These are phyloP conservation scores for Sisyra nigra DNA, from an alignment of 2,888 invertebrate genomes.

Conservation along the genomic window DNA sequence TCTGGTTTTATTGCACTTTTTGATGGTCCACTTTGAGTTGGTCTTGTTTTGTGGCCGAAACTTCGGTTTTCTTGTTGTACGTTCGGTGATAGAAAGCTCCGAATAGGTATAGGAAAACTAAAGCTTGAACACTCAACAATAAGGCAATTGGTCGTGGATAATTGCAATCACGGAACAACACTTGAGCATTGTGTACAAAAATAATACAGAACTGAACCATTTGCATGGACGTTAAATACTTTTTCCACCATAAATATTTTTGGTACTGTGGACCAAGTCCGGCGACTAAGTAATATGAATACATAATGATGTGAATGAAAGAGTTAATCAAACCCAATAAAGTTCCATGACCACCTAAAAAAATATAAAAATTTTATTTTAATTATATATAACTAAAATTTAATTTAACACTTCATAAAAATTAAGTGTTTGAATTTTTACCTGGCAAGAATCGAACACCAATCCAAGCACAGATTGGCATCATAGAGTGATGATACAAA, in stretches of 20 bases:
- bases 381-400: slow-evolving; percentile 5
- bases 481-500: slow-evolving; percentile 46
- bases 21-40: too few relatives aligned
- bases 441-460: slow-evolving; percentile 36
- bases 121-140: slow-evolving; percentile 46
- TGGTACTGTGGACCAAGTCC: slow-evolving; percentile 78
- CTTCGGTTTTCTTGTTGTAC: slow-evolving; percentile 30
- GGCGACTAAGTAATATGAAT: slow-evolving; percentile 77
- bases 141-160: slow-evolving; percentile 53
- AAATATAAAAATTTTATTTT: slow-evolving; percentile 4
- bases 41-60: slow-evolving; percentile 12
- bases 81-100: slow-evolving; percentile 56
- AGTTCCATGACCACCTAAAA: slow-evolving; percentile 66
- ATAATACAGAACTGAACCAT: slow-evolving; percentile 73
- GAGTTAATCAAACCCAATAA: slow-evolving; percentile 70
- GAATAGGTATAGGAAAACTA: slow-evolving; percentile 61
- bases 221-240: slow-evolving; percentile 78
- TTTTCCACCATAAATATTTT: slow-evolving; percentile 88
- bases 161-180: slow-evolving; percentile 45
- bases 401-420: too few relatives aligned
- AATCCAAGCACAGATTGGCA: slow-evolving; percentile 38
- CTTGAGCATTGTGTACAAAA: slow-evolving; percentile 50
- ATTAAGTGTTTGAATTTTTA: slow-evolving; percentile 42
- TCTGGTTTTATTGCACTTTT: too few relatives aligned
- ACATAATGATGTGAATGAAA: slow-evolving; percentile 92